Evolutionary conservation across 2,888 invertebrate genomes (phyloP), one percentile per base, ranked within the genome.

Genomic region (Heteropelma amictum): DNA sequence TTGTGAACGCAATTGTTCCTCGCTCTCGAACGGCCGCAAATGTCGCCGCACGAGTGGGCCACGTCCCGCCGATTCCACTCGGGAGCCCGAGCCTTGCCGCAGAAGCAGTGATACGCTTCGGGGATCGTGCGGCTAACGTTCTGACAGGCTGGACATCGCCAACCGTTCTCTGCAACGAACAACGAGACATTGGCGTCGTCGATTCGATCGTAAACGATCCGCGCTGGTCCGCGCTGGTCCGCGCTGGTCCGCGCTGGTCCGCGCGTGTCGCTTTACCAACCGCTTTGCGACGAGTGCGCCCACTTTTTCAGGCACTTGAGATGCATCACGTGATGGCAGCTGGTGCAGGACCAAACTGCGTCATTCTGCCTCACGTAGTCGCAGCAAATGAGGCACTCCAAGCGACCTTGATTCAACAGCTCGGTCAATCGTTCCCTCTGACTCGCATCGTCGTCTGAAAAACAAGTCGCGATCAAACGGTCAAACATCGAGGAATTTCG

Each of bases 101-200:
- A 99, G 90, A 97, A 98, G 87, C 99, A 99, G 12, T 91, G 91
- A 88, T 98, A 98, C 63, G 95, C 93, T 0, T 92, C 91, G 0
- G 98, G 98, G 63, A 96, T 91, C 21, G 92, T 91, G 12, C 92
- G 90, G 69, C 92, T 93, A 1, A 94, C 93, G 88, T 96, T 95
- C 89, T 98, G 98, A 87, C 99, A 99, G 0, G 97, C 97, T 0
- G 98, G 98, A 87, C 99, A 99, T 17, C 98, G 93, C 99, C 99
- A 99, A 70, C 95, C 95, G 61, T 92, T 93, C 78, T 95, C 94
- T 89, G 58, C n/a, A n/a, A n/a, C n/a, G n/a, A n/a, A n/a, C n/a
- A n/a, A 6, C 10, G 30, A 45, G 38, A 45, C 1, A 6, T n/a
- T n/a, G n/a, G n/a, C n/a, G n/a, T n/a, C n/a, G n/a, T n/a, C n/a